Conservation (phyloP, 2,113 vertebrate species). For the Charina bottae region DNA sequence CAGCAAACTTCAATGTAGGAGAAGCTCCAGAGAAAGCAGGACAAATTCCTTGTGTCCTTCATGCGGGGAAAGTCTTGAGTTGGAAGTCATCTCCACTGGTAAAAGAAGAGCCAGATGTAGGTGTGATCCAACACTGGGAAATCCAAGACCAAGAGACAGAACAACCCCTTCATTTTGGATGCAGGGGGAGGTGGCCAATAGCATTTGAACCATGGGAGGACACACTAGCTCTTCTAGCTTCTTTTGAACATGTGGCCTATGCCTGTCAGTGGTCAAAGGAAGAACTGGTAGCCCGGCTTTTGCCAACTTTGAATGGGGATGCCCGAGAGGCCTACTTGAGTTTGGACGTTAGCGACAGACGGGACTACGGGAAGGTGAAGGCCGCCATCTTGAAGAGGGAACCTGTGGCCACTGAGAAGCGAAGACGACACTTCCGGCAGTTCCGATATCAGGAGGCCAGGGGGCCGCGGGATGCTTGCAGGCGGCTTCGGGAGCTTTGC, state of each 20-base stretch:
- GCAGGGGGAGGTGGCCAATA: background rate
- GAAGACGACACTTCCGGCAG: background rate
- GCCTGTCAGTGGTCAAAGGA: slow-evolving; percentile 3
- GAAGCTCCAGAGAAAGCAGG: background rate
- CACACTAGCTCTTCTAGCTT: background rate
- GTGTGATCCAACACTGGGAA: background rate
- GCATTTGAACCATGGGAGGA: background rate
- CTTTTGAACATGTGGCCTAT: slow-evolving; percentile 2
- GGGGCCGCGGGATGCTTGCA: background rate
- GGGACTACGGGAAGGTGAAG: background rate
- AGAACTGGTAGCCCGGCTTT: slow-evolving; percentile 4
- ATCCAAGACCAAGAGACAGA: background rate
- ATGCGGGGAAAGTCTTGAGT: background rate
- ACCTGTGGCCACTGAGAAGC: background rate
- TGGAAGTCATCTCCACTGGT: background rate
- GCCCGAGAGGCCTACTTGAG: background rate
- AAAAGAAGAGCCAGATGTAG: background rate
- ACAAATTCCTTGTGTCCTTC: background rate
- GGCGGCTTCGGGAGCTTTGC: background rate
- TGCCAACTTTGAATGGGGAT: slow-evolving; percentile 1
- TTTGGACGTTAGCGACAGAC: background rate
- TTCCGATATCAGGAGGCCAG: background rate
- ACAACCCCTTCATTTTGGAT: background rate
- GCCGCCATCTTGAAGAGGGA: background rate
- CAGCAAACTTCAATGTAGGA: background rate